A percentile compares a stretch with the other conserved stretches of the same genome.
These are phyloP conservation scores for Halotydeus destructor DNA, from an alignment of 1,140 invertebrate genomes.

Conservation along the genomic window DNA sequence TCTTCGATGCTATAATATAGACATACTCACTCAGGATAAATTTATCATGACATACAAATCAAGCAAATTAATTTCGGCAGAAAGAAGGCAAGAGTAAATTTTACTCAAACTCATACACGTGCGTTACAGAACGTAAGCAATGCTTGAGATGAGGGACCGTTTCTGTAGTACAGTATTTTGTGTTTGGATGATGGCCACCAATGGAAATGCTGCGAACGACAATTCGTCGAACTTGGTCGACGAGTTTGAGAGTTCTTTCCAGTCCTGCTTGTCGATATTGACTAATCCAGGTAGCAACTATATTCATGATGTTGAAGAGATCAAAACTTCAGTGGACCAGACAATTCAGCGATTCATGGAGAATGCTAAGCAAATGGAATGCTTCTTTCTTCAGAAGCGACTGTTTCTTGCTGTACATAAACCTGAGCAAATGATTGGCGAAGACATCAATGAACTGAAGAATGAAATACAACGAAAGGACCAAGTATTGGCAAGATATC, in stretches of 20 bases:
- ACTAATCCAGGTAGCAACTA: slow-evolving; percentile 54
- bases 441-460: slow-evolving; percentile 66
- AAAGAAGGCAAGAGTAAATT: too few species aligned
- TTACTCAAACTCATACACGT: too few species aligned
- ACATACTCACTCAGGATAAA: too few species aligned
- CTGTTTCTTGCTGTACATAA: slow-evolving; percentile 70
- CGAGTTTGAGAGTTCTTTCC: slow-evolving; percentile 23
- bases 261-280: slow-evolving; percentile 60
- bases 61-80: too few species aligned
- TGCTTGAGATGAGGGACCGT: too few species aligned
- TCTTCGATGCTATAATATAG: too few species aligned
- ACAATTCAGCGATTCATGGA: slow-evolving; percentile 62
- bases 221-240: too few species aligned
- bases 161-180: too few species aligned
- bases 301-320: slow-evolving; percentile 31
- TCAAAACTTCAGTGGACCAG: slow-evolving; percentile 44
- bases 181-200: too few species aligned
- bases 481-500: slow-evolving; percentile 60
- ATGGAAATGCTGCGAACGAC: too few species aligned
- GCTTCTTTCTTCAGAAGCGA: slow-evolving; percentile 76
- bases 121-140: too few species aligned
- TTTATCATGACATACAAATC: too few species aligned
- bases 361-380: slow-evolving; percentile 72
- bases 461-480: slow-evolving; percentile 65
- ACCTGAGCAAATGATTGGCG: slow-evolving; percentile 70